Conservation (phyloP, 2,888 invertebrate genomes). For the Drosophila gaucha region DNA sequence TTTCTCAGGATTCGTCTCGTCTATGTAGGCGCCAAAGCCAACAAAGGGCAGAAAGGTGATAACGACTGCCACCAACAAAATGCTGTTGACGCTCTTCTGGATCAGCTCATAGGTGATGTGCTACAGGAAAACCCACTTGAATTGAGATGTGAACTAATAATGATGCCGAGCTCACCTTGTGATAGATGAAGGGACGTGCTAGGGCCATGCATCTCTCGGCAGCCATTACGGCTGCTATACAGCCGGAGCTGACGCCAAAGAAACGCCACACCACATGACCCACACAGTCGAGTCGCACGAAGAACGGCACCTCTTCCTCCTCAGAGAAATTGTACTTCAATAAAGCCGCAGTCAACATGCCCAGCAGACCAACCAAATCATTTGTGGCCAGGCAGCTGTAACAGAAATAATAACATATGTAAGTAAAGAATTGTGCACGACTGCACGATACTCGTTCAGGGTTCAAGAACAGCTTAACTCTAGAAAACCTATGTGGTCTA, state of each 20-base stretch:
- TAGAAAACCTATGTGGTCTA: too few relatives aligned
- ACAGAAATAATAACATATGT: background rate
- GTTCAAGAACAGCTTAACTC: background rate
- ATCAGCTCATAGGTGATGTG: conserved; percentile 92
- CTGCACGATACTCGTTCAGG: background rate
- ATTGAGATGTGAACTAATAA: too few relatives aligned
- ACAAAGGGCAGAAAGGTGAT: conserved; percentile 91
- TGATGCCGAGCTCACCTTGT: conserved; percentile 88
- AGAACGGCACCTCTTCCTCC: conserved; percentile 74
- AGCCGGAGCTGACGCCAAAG: conserved; percentile 94
- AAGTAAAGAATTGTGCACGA: background rate
- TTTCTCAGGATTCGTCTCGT: conserved; percentile 81
- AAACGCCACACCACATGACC: conserved; percentile 90
- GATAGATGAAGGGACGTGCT: conserved; percentile 94
- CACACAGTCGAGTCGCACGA: conserved; percentile 82
- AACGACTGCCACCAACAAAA: conserved; percentile 89
- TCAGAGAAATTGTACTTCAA: conserved; percentile 85
- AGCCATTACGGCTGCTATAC: conserved; percentile 95
- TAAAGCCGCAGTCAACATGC: conserved; percentile 90
- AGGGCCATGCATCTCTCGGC: conserved; percentile 94
- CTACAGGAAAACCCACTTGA: conserved; percentile 72
- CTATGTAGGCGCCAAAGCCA: conserved; percentile 91
- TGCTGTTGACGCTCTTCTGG: conserved; percentile 88
- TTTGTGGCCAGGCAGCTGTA: conserved; percentile 90
- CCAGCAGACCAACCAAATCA: conserved; percentile 91